phyloP scores from a whole-genome alignment of 2,113 vertebrate genomes.

The Oenanthe melanoleuca region DNA sequence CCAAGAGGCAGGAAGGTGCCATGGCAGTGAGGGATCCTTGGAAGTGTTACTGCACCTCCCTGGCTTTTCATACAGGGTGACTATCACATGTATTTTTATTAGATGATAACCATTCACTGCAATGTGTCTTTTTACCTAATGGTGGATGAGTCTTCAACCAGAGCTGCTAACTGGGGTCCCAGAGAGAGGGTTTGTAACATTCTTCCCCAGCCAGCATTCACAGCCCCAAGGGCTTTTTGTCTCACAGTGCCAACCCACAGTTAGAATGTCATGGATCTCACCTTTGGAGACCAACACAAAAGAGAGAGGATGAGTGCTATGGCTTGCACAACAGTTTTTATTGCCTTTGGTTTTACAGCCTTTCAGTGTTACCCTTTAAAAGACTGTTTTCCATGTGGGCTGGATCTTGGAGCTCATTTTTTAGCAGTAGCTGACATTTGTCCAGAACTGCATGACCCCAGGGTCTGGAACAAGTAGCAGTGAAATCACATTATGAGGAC shows the following conservation, averaged over 20 bases:
- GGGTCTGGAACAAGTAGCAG: background rate
- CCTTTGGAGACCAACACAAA: background rate
- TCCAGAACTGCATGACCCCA: background rate
- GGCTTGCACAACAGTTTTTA: background rate
- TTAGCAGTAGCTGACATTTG: background rate
- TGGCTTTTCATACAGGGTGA: background rate
- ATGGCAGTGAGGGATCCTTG: background rate
- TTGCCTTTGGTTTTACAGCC: background rate
- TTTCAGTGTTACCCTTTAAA: background rate
- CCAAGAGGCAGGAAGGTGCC: background rate
- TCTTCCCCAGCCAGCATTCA: background rate
- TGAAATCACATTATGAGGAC: background rate
- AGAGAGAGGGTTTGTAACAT: background rate
- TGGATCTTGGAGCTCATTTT: background rate
- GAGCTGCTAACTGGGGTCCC: background rate
- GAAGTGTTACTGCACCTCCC: background rate
- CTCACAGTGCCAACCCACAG: background rate
- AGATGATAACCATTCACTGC: background rate
- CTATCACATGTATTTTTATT: background rate
- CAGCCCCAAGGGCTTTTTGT: background rate
- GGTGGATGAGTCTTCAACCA: background rate
- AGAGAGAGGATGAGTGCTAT: background rate
- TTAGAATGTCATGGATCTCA: background rate
- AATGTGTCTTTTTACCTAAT: background rate
- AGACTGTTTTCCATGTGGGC: background rate